Evolutionary conservation across 2,888 invertebrate species (phyloP), one percentile per base, ranked within the genome.

Genomic region (Lasioglossum pauxillum): DNA sequence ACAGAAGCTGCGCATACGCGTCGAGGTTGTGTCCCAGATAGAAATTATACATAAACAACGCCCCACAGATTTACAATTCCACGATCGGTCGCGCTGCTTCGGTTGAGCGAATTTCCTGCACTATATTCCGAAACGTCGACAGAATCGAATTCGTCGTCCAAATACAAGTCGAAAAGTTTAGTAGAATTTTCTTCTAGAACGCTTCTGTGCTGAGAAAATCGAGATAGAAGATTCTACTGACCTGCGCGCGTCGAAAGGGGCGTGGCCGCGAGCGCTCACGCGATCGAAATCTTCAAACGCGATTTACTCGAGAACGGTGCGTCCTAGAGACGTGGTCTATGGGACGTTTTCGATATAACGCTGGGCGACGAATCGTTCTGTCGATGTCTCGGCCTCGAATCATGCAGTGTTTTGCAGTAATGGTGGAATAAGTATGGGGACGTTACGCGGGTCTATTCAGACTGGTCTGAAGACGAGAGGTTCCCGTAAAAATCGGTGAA

Each of bases 1-100:
- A 83, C 83, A 87, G 75, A 80, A 83, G 75, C 78, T 75, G 75
- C n/a, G 78, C n/a, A n/a, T n/a, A 16, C 27, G 72, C 27, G 72
- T 44, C 71, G 19, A 23, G 46, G 44, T 75, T 46, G 44, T 75
- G 78, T 84, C 76, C 80, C 76, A 77, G 77, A 85, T 76, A 84
- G 67, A 80, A 31, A 35, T 46, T 49, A 12, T 67, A 60, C 35
- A 49, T 49, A 77, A 67, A 67, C 23, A 31, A 67, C 72, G 44
- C 41, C 44, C 57, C 23, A 31, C 14, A 31, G 14, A 31, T 71
- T 41, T 71, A n/a, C 12, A 57, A 57, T 57, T 31, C 31, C 31
- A 31, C 16, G 31, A 7, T 31, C 31, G 64, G 64, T 64, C 31
- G 64, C 31, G 64, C 57, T 57, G n/a, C 57, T n/a, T 57, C 23